Evolutionary conservation across 2,797 vertebrate species (phyloP), one percentile per base, ranked within the genome.

Genomic region (Threskiornis aethiopicus): DNA sequence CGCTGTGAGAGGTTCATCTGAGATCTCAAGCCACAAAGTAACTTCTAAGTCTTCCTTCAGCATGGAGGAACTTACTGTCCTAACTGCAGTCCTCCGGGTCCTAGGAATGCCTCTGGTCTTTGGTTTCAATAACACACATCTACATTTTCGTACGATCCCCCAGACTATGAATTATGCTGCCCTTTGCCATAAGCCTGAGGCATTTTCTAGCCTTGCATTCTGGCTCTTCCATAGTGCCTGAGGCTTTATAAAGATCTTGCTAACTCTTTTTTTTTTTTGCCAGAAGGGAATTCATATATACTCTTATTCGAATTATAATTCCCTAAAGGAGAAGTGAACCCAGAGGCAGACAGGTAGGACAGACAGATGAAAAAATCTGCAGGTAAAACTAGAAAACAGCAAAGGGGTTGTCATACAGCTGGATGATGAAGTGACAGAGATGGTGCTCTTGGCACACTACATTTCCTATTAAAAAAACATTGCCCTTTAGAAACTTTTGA

Each of bases 171-270:
- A 39, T 76, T 87, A 28, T 57, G 29, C 33, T 91, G 67, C 64
- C 75, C 92, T 95, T 95, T 94, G 94, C 64, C 59, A 62, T 46
- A 41, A 89, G 84, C 92, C 93, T n/a, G 47, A 93, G 81, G 91
- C 92, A 57, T 41, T 57, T 49, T 57, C 61, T 78, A 55, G 61
- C 33, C 57, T 78, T 91, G 55, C 21, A 54, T 89, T 79, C 82
- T 77, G 65, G 26, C 24, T 91, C 92, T 87, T 90, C 67, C 29
- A 46, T 28, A 26, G 44, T 24, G 35, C 52, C 57, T 46, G n/a
- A 94, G 84, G 89, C 82, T 83, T 88, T 87, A 47, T 57, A 94
- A 91, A 91, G 25, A 17, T 72, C 66, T 90, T 76, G 64, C 46
- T 70, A 89, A 6, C 5, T 21, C 5, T 2, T 28, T 33, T 57